Conservation (phyloP, 2,113 vertebrate species). For the Vicugna pacos region DNA sequence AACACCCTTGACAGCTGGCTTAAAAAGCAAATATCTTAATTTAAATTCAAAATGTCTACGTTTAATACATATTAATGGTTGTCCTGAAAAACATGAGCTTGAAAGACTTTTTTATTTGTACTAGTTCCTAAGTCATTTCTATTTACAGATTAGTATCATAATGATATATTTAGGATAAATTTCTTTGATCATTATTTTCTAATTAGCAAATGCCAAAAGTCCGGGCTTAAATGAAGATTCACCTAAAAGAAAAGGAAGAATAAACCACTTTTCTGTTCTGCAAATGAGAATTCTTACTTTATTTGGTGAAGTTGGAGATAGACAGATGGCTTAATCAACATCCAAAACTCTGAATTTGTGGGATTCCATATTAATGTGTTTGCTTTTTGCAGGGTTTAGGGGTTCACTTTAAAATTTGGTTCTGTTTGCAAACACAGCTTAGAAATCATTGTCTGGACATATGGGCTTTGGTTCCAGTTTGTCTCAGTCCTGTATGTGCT, state of each 20-base stretch:
- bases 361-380: not conserved
- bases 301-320: not conserved
- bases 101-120: not conserved
- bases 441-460: slow-evolving; percentile 53
- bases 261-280: not conserved
- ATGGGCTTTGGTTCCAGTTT: slow-evolving; percentile 41
- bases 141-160: slow-evolving; percentile 11
- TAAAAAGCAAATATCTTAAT: not conserved
- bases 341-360: not conserved
- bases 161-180: not conserved
- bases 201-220: not conserved
- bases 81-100: not conserved
- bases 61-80: not conserved
- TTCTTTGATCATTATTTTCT: slow-evolving; percentile 2
- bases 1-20: not conserved
- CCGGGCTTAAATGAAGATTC: not conserved
- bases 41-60: not conserved
- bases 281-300: not conserved
- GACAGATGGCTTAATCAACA: not conserved
- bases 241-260: not conserved
- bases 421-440: slow-evolving; percentile 65
- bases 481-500: slow-evolving; percentile 47
- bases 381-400: not conserved
- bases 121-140: slow-evolving; percentile 35
- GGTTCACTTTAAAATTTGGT: slow-evolving; percentile 25